Percentiles rank a stretch among this genome's conserved stretches.
Evolutionary conservation across 2,888 invertebrate genomes (phyloP).

Genomic region (Agrotis exclamationis): DNA sequence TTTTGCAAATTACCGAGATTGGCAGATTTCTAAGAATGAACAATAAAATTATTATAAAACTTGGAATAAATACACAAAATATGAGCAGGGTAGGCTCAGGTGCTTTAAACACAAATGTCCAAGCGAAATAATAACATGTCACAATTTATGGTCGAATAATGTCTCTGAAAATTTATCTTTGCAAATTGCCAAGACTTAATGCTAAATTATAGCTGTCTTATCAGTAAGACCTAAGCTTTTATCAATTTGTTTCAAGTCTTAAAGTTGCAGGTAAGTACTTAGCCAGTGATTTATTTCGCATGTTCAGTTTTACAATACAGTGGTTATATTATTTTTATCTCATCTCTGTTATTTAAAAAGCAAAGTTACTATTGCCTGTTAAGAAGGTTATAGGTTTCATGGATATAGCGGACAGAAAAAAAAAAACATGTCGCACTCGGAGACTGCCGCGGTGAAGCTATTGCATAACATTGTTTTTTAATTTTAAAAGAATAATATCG

Average conservation of each 20-base stretch:
- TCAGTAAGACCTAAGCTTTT: neutral
- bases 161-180: neutral
- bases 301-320: neutral
- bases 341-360: too few species aligned
- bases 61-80: slow-evolving; percentile 5
- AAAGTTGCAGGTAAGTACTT: neutral
- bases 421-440: too few species aligned
- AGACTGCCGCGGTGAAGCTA: too few species aligned
- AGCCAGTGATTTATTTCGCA: neutral
- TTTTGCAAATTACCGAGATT: too few species aligned
- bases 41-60: slow-evolving; percentile 2
- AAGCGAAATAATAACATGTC: neutral
- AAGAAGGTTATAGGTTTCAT: too few species aligned
- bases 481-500: too few species aligned
- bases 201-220: slow-evolving; percentile 1
- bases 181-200: neutral
- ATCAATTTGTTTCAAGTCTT: neutral
- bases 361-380: too few species aligned
- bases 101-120: slow-evolving; percentile 10
- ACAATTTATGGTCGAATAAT: too few species aligned
- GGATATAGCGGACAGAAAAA: too few species aligned
- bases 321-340: too few species aligned
- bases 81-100: slow-evolving; percentile 17
- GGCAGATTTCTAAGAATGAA: slow-evolving; percentile 10
- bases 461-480: too few species aligned